Evolutionary conservation across 2,797 vertebrate genomes (phyloP).

Genomic region (Neosilurus hyrtlii): DNA sequence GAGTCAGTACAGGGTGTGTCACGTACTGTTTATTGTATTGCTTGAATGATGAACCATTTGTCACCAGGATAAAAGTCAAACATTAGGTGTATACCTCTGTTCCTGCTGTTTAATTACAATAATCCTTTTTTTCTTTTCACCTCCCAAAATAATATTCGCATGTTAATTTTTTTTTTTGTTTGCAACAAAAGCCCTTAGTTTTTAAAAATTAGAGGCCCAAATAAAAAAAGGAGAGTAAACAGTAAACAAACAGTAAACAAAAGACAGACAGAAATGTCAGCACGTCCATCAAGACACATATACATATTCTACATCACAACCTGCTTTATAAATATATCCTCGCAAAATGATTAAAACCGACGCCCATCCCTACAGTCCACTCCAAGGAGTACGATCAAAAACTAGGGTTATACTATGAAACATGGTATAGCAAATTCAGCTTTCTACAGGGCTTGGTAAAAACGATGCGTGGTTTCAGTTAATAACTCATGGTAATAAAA

Average conservation of each 20-base stretch:
- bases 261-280: slow-evolving; percentile 32
- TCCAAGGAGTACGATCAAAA: background rate
- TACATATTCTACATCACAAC: slow-evolving; percentile 46
- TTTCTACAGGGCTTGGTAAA: background rate
- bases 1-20: background rate
- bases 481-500: slow-evolving; percentile 40
- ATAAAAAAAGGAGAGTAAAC: slow-evolving; percentile 38
- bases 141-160: slow-evolving; percentile 56
- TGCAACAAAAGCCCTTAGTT: slow-evolving; percentile 53
- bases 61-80: background rate
- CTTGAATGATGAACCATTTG: background rate
- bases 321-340: slow-evolving; percentile 43
- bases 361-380: background rate
- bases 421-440: background rate
- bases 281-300: slow-evolving; percentile 19
- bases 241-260: slow-evolving; percentile 6
- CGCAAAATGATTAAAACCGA: background rate
- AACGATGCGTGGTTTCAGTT: background rate
- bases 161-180: slow-evolving; percentile 32
- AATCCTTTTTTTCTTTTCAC: slow-evolving; percentile 63
- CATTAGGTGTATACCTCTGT: background rate
- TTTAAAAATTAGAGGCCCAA: slow-evolving; percentile 44
- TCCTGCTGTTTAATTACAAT: slow-evolving; percentile 42
- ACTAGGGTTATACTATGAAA: background rate
- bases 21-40: slow-evolving; percentile 13